phyloP scores from a whole-genome alignment of 2,113 vertebrate species.

The Polypterus bichir region DNA sequence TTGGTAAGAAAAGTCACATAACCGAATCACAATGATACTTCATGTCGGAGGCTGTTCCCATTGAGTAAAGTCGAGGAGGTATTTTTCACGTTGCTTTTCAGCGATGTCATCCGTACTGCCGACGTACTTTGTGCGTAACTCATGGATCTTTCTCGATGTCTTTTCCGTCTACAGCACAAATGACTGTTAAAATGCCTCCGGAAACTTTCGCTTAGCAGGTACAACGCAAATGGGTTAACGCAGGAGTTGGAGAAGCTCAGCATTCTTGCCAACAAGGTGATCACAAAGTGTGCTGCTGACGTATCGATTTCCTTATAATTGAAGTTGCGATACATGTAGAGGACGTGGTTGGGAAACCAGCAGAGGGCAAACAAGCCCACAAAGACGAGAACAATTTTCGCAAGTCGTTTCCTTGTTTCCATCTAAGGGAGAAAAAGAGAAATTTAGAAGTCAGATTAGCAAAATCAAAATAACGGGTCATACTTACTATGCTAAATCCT shows the following conservation, averaged over 20 bases:
- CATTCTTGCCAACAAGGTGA: constrained; percentile 70
- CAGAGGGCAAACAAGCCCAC: constrained; percentile 76
- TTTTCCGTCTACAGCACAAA: constrained; percentile 49
- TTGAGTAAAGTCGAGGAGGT: constrained; percentile 42
- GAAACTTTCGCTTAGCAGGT: constrained; percentile 83
- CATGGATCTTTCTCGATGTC: constrained; percentile 45
- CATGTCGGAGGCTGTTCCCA: constrained; percentile 48
- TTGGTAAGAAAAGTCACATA: no score
- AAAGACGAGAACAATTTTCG: constrained; percentile 87
- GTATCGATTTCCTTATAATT: constrained; percentile 68
- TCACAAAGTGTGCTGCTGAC: constrained; percentile 66
- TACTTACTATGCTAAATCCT: no score
- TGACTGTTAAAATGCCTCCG: constrained; percentile 80
- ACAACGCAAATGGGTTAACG: constrained; percentile 84
- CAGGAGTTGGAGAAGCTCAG: constrained; percentile 88
- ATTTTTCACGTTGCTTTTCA: constrained; percentile 66
- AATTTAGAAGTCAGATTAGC: neutral
- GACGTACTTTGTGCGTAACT: constrained; percentile 75
- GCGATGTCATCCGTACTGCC: constrained; percentile 72
- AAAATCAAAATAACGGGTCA: no score
- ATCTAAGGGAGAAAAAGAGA: constrained; percentile 48
- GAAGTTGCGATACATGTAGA: constrained; percentile 89
- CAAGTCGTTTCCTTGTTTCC: constrained; percentile 84
- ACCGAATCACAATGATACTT: constrained; percentile 42
- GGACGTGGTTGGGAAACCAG: constrained; percentile 84